Percentiles rank a stretch among this genome's conserved stretches.
Conservation (phyloP, 1,140 invertebrate genomes). For the Drusus annulatus region DNA sequence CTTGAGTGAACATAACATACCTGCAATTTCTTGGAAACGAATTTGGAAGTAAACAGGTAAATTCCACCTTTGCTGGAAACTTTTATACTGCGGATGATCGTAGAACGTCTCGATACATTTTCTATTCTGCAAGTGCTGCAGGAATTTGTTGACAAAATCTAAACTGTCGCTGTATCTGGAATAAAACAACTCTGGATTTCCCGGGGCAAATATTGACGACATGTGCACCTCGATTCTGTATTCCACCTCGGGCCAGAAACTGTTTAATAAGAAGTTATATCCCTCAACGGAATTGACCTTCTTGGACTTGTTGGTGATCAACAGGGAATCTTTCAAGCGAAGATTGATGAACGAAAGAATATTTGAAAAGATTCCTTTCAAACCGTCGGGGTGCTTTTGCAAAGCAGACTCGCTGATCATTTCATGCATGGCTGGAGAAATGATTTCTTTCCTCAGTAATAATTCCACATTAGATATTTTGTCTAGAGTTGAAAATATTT, state of each 20-base stretch:
- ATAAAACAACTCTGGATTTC: conserved; percentile 91
- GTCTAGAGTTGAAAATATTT: conserved; percentile 78
- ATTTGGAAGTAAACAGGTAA: conserved; percentile 97
- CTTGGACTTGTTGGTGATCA: conserved; percentile 75
- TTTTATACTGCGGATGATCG: conserved; percentile 77
- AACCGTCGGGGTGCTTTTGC: conserved; percentile 79
- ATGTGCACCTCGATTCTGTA: conserved; percentile 83
- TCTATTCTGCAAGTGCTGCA: conserved; percentile 76
- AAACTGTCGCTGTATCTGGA: conserved; percentile 86
- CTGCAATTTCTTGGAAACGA: conserved; percentile 91
- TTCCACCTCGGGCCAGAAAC: conserved; percentile 91
- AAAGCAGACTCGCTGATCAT: conserved; percentile 84
- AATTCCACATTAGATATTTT: conserved; percentile 81
- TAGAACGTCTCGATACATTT: conserved; percentile 72
- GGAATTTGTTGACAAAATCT: conserved; percentile 84
- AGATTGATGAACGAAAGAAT: conserved; percentile 81
- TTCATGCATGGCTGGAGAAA: conserved; percentile 80
- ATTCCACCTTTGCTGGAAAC: conserved; percentile 91
- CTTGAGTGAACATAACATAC: too few relatives aligned
- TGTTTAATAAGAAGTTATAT: conserved; percentile 90
- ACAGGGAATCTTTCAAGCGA: conserved; percentile 75
- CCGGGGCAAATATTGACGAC: conserved; percentile 89
- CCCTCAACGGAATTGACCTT: conserved; percentile 76
- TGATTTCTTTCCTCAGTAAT: conserved; percentile 79
- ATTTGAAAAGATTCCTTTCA: conserved; percentile 83